Percentiles rank a stretch among this genome's conserved stretches.
phyloP scores from a whole-genome alignment of 1,140 invertebrate genomes.

The Limonius californicus region DNA sequence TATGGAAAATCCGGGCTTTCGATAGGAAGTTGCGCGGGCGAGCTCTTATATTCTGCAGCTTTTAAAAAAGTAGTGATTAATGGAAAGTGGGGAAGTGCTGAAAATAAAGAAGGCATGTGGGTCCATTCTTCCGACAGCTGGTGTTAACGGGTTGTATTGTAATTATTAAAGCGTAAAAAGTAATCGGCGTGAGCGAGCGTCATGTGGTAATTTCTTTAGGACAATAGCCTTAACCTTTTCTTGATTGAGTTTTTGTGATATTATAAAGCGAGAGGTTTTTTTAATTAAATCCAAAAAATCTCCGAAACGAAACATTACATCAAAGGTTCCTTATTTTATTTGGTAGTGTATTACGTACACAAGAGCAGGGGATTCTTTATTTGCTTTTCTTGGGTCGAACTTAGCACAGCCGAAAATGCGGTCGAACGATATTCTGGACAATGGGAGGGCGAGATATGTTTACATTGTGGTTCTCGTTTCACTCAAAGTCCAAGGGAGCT shows the following conservation, averaged over 20 bases:
- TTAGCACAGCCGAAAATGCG: not conserved
- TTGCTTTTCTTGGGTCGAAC: not conserved
- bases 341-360: too few relatives aligned
- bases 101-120: not conserved
- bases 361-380: not conserved
- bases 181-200: too few relatives aligned
- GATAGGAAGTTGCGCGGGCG: not conserved
- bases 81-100: not conserved
- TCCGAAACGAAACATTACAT: too few relatives aligned
- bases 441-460: constrained; percentile 6
- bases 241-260: too few relatives aligned
- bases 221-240: too few relatives aligned
- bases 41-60: not conserved
- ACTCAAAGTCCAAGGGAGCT: constrained; percentile 8
- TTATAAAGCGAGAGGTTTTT: too few relatives aligned
- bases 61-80: not conserved
- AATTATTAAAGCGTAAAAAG: not conserved
- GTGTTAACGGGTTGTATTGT: not conserved
- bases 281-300: too few relatives aligned
- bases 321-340: too few relatives aligned
- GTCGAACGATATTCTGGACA: not conserved
- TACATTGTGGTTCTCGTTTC: constrained; percentile 15
- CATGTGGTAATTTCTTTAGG: not conserved
- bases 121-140: not conserved
- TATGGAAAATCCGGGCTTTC: not conserved